phyloP scores from a whole-genome alignment of 2,888 invertebrate species.

The Lepidocyrtinus sp. region DNA sequence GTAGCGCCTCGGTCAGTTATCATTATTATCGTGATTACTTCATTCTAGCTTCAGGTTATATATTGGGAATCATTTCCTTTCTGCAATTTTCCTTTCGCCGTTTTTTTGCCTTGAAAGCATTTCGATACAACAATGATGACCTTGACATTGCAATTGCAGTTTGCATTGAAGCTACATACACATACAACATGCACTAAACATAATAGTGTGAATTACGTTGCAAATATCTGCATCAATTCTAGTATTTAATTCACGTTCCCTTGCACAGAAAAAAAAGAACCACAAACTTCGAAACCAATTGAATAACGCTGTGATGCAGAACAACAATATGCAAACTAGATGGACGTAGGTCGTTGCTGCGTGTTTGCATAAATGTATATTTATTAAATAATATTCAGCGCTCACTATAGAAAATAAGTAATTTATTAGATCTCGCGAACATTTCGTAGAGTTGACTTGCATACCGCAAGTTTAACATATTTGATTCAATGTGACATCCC shows the following conservation, averaged over 20 bases:
- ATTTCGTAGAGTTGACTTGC: no score
- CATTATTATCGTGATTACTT: background rate
- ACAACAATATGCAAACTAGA: background rate
- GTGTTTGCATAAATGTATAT: no score
- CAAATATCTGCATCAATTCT: background rate
- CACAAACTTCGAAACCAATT: background rate
- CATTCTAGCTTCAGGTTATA: background rate
- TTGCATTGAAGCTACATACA: conserved; percentile 28
- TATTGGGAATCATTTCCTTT: conserved; percentile 14
- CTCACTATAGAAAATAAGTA: no score
- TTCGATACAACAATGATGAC: conserved; percentile 16
- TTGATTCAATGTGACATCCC: conserved; percentile 8
- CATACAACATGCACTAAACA: background rate
- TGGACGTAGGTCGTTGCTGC: background rate
- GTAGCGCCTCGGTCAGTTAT: background rate
- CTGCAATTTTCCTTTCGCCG: conserved; percentile 23
- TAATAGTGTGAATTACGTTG: background rate
- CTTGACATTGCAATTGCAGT: conserved; percentile 53
- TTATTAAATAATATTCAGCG: no score
- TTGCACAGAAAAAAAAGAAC: background rate
- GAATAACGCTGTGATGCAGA: background rate
- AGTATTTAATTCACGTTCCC: background rate
- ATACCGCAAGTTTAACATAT: no score
- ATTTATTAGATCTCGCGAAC: no score
- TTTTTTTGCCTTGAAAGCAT: conserved; percentile 29